These are phyloP conservation scores for Oxygymnocypris stewartii DNA, from an alignment of 2,113 vertebrate species.

Conservation along the genomic window DNA sequence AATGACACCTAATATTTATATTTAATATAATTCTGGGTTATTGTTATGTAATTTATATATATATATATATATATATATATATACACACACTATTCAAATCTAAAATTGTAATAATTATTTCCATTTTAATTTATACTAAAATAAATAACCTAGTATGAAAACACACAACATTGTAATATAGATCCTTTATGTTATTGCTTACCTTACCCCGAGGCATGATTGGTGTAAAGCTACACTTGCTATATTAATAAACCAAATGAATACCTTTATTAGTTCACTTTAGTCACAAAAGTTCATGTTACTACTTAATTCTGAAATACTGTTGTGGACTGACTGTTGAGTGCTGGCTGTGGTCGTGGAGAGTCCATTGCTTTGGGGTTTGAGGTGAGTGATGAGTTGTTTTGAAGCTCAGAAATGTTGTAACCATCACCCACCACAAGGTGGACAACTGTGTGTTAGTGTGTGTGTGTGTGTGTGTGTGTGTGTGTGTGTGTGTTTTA, in stretches of 20 bases:
- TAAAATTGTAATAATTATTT: too few species aligned
- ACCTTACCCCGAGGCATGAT: too few species aligned
- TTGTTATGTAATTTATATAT: too few species aligned
- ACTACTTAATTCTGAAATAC: background rate
- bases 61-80: too few species aligned
- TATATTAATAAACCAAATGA: background rate
- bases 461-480: background rate
- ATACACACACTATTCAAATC: too few species aligned
- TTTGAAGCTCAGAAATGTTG: background rate
- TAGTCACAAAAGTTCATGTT: slow-evolving; percentile 43
- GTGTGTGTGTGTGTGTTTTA: background rate
- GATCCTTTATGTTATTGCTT: too few species aligned
- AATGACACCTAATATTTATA: background rate
- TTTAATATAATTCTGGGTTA: background rate
- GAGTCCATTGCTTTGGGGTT: slow-evolving; percentile 53
- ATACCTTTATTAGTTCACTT: background rate
- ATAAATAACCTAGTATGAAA: background rate
- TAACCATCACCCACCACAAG: slow-evolving; percentile 10
- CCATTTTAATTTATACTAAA: background rate
- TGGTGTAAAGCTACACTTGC: background rate
- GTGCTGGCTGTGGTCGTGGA: background rate
- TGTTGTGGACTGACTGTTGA: background rate
- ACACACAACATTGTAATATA: too few species aligned
- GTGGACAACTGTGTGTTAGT: background rate
- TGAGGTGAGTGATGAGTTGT: slow-evolving; percentile 41